phyloP scores from a whole-genome alignment of 2,888 invertebrate genomes.

The Morinoia aosen region DNA sequence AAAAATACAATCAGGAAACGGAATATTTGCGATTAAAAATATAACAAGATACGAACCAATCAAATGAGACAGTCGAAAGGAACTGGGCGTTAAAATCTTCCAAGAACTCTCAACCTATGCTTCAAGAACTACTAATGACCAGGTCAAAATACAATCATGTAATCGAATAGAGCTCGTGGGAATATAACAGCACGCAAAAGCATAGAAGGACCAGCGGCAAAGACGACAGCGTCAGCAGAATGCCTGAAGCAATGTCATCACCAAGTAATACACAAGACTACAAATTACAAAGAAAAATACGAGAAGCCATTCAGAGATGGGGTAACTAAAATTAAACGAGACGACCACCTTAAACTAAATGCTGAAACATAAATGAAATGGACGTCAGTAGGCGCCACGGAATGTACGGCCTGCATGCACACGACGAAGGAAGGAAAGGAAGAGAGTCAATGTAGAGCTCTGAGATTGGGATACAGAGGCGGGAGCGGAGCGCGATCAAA shows the following conservation, averaged over 20 bases:
- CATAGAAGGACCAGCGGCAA: constrained; percentile 54
- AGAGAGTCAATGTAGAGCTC: neutral
- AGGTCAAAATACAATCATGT: neutral
- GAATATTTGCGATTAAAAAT: neutral
- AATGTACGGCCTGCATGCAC: neutral
- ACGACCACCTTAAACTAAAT: constrained; percentile 12
- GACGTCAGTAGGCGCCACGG: neutral
- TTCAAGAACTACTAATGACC: neutral
- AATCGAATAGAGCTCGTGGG: neutral
- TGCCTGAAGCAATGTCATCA: neutral
- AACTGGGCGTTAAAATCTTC: neutral
- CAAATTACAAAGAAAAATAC: neutral
- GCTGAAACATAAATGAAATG: neutral
- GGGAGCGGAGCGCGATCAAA: neutral
- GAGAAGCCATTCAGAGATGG: neutral
- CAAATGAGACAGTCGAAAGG: too few relatives aligned
- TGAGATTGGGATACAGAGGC: too few relatives aligned
- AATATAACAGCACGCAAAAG: neutral
- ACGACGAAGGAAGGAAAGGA: neutral
- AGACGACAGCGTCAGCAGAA: constrained; percentile 27
- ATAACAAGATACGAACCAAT: neutral
- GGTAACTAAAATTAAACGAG: neutral
- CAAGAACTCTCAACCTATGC: neutral
- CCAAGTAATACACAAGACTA: constrained; percentile 6
- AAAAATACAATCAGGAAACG: neutral